Percentiles rank a stretch among this genome's conserved stretches.
These are phyloP conservation scores for Podotricha telesiphe DNA, from an alignment of 2,888 invertebrate species.

Conservation along the genomic window DNA sequence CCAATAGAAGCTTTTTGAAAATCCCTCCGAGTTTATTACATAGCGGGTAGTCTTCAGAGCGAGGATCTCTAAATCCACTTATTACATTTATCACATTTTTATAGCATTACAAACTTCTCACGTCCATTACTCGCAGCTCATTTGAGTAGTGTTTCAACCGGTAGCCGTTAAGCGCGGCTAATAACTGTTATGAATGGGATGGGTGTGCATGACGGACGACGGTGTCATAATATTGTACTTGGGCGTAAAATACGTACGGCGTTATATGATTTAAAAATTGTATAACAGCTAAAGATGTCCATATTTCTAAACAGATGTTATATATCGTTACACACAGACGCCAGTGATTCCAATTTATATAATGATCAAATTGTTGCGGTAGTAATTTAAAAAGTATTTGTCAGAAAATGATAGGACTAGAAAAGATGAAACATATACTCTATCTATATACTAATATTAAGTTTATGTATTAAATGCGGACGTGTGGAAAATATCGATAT, in stretches of 20 bases:
- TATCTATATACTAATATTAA: too few species aligned
- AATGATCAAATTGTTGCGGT: too few species aligned
- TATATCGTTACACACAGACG: too few species aligned
- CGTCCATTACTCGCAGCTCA: conserved; percentile 18
- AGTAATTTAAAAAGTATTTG: too few species aligned
- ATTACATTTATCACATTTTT: conserved; percentile 21
- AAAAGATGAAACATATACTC: too few species aligned
- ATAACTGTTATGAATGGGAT: conserved; percentile 38
- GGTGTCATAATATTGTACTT: conserved; percentile 21
- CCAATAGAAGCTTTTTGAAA: neutral
- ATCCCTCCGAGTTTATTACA: neutral
- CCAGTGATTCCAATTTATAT: too few species aligned
- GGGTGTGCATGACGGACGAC: conserved; percentile 31
- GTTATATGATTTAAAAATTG: conserved; percentile 12
- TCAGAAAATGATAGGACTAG: too few species aligned
- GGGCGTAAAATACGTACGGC: conserved; percentile 3
- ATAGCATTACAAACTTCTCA: conserved; percentile 18
- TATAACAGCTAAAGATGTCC: neutral
- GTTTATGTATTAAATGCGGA: too few species aligned
- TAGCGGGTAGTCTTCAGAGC: neutral
- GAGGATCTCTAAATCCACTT: conserved; percentile 18
- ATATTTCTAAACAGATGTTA: conserved; percentile 3
- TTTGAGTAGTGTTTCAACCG: conserved; percentile 34
- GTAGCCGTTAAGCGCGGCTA: conserved; percentile 38
- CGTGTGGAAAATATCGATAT: too few species aligned